These are phyloP conservation scores for Sinocyclocheilus grahami DNA, from an alignment of 2,113 vertebrate genomes.

Conservation along the genomic window DNA sequence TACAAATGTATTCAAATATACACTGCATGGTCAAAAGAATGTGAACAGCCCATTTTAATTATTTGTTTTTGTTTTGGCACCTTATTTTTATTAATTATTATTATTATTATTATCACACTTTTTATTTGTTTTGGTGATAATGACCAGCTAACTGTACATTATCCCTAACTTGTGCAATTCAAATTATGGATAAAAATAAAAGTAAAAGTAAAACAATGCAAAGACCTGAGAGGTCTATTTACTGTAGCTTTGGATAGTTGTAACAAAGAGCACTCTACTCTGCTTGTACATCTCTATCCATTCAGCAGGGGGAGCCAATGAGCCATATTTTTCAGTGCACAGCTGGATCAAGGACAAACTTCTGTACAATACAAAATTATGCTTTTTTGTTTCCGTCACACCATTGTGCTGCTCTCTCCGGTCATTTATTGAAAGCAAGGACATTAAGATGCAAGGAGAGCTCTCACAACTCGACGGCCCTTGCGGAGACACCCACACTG, in stretches of 20 bases:
- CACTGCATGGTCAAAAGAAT: no score
- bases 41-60: background rate
- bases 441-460: conserved; percentile 58
- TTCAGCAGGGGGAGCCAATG: conserved; percentile 52
- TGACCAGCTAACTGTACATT: no score
- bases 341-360: conserved; percentile 15
- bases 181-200: no score
- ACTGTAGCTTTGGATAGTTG: no score
- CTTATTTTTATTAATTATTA: background rate
- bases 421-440: conserved; percentile 54
- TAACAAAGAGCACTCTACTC: no score
- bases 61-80: background rate
- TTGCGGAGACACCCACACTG: conserved; percentile 40
- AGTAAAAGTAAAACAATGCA: no score
- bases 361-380: conserved; percentile 15
- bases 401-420: conserved; percentile 14
- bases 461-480: conserved; percentile 50
- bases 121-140: no score
- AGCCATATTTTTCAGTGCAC: conserved; percentile 26
- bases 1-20: no score
- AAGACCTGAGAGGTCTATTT: no score
- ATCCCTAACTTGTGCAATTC: no score
- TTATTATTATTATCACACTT: background rate
- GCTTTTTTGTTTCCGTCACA: conserved; percentile 43
- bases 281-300: background rate